A percentile compares a stretch with the other conserved stretches of the same genome.
Conservation (phyloP, 2,797 vertebrate genomes). For the Sarcophilus harrisii region DNA sequence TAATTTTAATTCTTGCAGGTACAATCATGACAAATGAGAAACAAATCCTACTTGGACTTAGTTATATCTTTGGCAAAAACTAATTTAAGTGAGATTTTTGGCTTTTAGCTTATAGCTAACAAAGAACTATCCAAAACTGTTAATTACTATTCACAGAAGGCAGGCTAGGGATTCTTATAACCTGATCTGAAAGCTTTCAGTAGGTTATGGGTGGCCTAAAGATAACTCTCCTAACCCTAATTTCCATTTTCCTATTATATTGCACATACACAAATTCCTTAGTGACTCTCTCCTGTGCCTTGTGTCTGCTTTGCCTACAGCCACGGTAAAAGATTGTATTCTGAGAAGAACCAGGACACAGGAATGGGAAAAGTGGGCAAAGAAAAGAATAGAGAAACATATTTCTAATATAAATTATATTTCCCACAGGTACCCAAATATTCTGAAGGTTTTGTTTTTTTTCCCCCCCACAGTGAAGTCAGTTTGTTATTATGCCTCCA, state of each 20-base stretch:
- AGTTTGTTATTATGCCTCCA: neutral
- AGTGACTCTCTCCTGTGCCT: neutral
- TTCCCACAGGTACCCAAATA: neutral
- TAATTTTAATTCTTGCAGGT: slow-evolving; percentile 30
- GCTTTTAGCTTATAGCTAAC: neutral
- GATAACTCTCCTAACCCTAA: neutral
- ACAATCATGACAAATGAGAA: slow-evolving; percentile 31
- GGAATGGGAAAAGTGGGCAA: neutral
- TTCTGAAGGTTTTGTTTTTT: neutral
- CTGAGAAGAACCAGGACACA: neutral
- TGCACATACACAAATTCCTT: slow-evolving; percentile 1
- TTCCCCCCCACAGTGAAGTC: neutral
- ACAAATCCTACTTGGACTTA: neutral
- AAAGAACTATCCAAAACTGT: slow-evolving; percentile 1
- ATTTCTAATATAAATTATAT: slow-evolving; percentile 2
- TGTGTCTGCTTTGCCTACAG: neutral
- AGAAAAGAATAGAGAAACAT: neutral
- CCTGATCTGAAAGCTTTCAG: neutral
- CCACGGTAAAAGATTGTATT: neutral
- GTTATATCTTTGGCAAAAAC: slow-evolving; percentile 32
- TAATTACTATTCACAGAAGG: neutral
- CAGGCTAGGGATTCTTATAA: neutral
- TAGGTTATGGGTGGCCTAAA: neutral
- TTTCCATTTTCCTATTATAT: slow-evolving; percentile 40
- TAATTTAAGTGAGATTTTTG: neutral